phyloP scores from a whole-genome alignment of 2,113 vertebrate genomes.

The Prunella himalayana region DNA sequence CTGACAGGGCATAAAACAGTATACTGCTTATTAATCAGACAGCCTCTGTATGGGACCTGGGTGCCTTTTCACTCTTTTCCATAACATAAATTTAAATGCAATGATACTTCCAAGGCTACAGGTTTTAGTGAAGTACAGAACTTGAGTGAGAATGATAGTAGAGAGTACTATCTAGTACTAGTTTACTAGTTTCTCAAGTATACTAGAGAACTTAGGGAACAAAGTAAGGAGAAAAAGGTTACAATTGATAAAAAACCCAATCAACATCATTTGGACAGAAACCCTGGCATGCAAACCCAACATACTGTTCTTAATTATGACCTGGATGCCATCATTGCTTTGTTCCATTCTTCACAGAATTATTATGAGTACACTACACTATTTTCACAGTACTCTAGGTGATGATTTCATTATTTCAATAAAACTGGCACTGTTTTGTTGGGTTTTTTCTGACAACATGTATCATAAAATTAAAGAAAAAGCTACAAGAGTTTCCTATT shows the following conservation, averaged over 20 bases:
- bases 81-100: neutral
- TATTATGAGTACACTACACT: neutral
- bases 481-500: neutral
- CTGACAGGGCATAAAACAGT: neutral
- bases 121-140: neutral
- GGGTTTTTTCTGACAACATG: neutral
- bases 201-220: too few species aligned
- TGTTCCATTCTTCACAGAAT: neutral
- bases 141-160: neutral
- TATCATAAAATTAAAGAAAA: neutral
- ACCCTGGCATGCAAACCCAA: neutral
- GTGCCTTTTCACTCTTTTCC: neutral
- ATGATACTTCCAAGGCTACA: neutral
- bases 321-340: neutral
- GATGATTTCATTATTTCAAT: neutral
- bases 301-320: neutral
- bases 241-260: accelerated
- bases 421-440: neutral
- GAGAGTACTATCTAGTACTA: neutral
- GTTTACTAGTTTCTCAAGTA: too few species aligned
- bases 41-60: accelerated
- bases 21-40: neutral
- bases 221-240: neutral
- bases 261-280: neutral
- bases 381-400: neutral